phyloP scores from a whole-genome alignment of 2,113 vertebrate species.

The Spea multiplicata region DNA sequence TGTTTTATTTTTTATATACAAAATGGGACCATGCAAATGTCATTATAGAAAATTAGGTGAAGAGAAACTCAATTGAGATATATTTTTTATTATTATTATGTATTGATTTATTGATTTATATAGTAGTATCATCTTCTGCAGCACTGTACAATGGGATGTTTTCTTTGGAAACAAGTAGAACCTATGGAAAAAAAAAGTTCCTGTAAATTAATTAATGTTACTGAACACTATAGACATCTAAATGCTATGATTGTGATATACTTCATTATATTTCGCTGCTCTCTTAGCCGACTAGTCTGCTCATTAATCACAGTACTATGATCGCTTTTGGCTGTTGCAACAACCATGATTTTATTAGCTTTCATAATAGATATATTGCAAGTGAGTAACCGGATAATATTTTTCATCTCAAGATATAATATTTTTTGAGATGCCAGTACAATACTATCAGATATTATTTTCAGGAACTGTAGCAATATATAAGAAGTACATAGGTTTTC shows the following conservation, averaged over 20 bases:
- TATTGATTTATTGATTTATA: too few species aligned
- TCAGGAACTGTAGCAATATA: neutral
- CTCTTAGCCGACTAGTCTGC: neutral
- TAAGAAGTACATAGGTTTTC: neutral
- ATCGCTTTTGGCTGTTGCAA: constrained; percentile 39
- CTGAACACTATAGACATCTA: constrained; percentile 19
- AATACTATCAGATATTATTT: neutral
- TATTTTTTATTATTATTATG: too few species aligned
- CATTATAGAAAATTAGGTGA: too few species aligned
- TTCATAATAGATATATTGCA: constrained; percentile 27
- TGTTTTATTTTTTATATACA: too few species aligned
- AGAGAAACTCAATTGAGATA: too few species aligned
- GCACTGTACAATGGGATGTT: neutral
- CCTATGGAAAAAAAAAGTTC: too few species aligned
- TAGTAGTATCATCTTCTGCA: too few species aligned
- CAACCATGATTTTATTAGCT: constrained; percentile 39
- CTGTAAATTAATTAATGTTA: constrained; percentile 34
- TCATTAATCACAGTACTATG: constrained; percentile 35
- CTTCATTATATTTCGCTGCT: constrained; percentile 30
- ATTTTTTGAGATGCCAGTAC: neutral
- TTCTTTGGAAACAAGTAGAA: neutral
- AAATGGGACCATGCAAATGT: too few species aligned
- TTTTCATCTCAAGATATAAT: constrained; percentile 24
- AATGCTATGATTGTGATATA: constrained; percentile 31
- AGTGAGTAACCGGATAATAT: constrained; percentile 21